Percentiles rank a stretch among this genome's conserved stretches.
Evolutionary conservation across 1,140 invertebrate genomes (phyloP).

Genomic region (Macrotrachela quadricornifera): DNA sequence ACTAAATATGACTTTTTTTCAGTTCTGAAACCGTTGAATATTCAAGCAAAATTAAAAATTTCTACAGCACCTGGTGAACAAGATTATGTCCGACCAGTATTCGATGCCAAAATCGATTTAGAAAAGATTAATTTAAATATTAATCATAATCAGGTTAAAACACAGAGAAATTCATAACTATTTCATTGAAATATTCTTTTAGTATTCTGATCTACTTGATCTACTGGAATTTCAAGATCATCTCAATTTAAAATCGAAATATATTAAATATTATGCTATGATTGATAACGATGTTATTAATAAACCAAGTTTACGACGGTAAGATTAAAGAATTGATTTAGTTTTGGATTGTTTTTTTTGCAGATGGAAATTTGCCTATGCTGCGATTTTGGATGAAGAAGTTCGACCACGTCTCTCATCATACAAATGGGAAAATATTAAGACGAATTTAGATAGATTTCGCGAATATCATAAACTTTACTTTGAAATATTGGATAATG

Average conservation of each 20-base stretch:
- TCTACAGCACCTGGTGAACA: slow-evolving; percentile 1
- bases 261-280: not conserved
- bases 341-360: not conserved
- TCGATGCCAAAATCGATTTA: slow-evolving; percentile 1
- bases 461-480: not conserved
- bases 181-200: not conserved
- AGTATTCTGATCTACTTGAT: slow-evolving; percentile 6
- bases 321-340: not conserved
- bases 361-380: not conserved
- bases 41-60: not conserved
- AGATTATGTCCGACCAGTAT: not conserved
- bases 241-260: slow-evolving; percentile 1
- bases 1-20: not conserved
- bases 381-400: not conserved
- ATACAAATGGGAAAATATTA: not conserved
- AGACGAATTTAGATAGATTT: not conserved
- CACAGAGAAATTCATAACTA: not conserved
- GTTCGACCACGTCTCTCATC: not conserved
- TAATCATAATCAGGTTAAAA: slow-evolving; percentile 1
- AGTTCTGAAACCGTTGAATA: not conserved
- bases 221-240: not conserved
- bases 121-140: slow-evolving; percentile 5
- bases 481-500: no score
- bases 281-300: no score
- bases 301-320: not conserved